Base-by-base conservation (phyloP, 2,888 invertebrate species). In the Branchipolynoe longqiensis region DNA sequence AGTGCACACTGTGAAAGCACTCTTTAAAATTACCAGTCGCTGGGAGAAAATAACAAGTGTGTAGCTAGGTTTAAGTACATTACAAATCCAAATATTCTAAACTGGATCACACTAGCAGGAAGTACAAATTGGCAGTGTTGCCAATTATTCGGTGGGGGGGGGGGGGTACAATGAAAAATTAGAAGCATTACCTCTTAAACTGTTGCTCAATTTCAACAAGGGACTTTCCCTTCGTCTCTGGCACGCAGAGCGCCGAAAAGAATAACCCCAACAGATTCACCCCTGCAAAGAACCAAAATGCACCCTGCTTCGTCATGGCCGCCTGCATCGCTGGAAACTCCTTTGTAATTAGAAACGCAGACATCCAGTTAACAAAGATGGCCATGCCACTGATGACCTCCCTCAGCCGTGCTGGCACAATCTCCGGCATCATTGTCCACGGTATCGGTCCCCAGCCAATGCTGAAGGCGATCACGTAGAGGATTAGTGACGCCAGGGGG, bases 191-290 rank as follows among this genome's bases (percentile, higher is more conserved):
- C n/a, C n/a, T 69, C n/a, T 59, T 73, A 73, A 84, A 69, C 22
- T 84, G 31, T 33, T 84, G 40, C 36, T 69, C 28, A 28, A 84
- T 84, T 73, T 84, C 84, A 48, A n/a, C 84, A 2, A 84, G 62
- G 22, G 84, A 38, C 40, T 84, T 84, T 1, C 84, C 84, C 31
- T 84, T 84, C 2, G 84, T 84, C 25, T 84, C 84, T 41, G 84
- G 84, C 4, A 84, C 48, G 22, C 41, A 48, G 0, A 84, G 6
- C 6, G 56, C 41, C 6, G 54, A 54, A 48, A 84, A 84, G 0
- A 84, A n/a, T 48, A 84, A 28, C 48, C 69, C 54, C 1, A 64
- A 14, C 0, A 28, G 6, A 69, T 69, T 69, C 1, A 84, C 33
- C n/a, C 41, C 69, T 14, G 48, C 69, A 41, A 84, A 84, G 18